Evolutionary conservation across 2,888 invertebrate genomes (phyloP).

Genomic region (Drosophila quinaria): DNA sequence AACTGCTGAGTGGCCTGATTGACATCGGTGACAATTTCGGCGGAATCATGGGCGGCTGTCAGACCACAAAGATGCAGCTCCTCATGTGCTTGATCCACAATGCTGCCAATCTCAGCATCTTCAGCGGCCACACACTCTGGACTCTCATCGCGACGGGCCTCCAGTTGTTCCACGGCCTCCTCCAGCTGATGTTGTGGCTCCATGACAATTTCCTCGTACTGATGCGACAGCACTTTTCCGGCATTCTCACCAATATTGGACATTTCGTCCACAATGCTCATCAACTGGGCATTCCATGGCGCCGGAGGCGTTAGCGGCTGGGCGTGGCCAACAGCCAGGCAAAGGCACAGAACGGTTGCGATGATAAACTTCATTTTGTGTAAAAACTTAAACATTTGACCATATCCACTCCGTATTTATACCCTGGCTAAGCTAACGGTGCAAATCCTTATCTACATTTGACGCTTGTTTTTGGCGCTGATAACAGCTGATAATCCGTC

Average conservation of each 20-base stretch:
- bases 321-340: conserved; percentile 46
- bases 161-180: conserved; percentile 60
- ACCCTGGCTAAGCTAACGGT: conserved; percentile 4
- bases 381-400: conserved; percentile 25
- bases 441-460: conserved; percentile 34
- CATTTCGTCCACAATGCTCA: conserved; percentile 53
- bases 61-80: conserved; percentile 66
- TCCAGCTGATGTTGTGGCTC: conserved; percentile 73
- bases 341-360: conserved; percentile 30
- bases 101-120: conserved; percentile 50
- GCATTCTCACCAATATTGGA: conserved; percentile 56
- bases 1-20: conserved; percentile 72
- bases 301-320: conserved; percentile 49
- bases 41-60: conserved; percentile 70
- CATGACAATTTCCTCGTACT: conserved; percentile 67
- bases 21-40: conserved; percentile 71
- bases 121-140: conserved; percentile 70
- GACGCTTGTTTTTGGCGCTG: conserved; percentile 9
- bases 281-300: conserved; percentile 53
- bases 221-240: conserved; percentile 55
- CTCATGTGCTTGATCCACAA: conserved; percentile 60
- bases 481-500: conserved; percentile 17
- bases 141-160: conserved; percentile 55
- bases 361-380: conserved; percentile 55
- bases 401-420: conserved; percentile 48